Evolutionary conservation across 1,140 invertebrate genomes (phyloP).

Genomic region (Listronotus oregonensis): DNA sequence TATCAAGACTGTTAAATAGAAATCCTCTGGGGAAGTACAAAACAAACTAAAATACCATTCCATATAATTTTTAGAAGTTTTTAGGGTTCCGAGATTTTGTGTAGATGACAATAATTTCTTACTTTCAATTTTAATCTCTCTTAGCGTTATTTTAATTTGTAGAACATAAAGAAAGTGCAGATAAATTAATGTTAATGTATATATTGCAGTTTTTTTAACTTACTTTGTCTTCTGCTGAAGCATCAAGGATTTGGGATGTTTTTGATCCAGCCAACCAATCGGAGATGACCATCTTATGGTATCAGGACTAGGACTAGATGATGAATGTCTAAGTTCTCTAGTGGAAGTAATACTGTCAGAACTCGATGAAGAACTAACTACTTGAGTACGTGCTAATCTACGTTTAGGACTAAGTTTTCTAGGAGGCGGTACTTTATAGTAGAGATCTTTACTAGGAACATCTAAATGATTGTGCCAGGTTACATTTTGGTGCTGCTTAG

Average conservation of each 20-base stretch:
- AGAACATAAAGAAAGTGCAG: too few species aligned
- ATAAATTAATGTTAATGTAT: too few species aligned
- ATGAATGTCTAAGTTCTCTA: slow-evolving; percentile 49
- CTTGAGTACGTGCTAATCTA: slow-evolving; percentile 54
- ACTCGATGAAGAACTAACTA: slow-evolving; percentile 59
- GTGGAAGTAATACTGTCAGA: slow-evolving; percentile 60
- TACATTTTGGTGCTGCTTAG: slow-evolving; percentile 57
- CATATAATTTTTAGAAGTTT: too few species aligned
- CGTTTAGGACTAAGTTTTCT: slow-evolving; percentile 60
- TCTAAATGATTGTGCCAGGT: slow-evolving; percentile 57
- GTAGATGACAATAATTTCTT: too few species aligned
- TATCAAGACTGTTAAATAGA: too few species aligned
- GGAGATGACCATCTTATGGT: slow-evolving; percentile 52
- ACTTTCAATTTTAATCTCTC: too few species aligned
- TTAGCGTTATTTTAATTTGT: too few species aligned
- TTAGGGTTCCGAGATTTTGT: too few species aligned
- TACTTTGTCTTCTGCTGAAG: slow-evolving; percentile 56
- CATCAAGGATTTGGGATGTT: slow-evolving; percentile 46
- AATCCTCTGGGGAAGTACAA: too few species aligned
- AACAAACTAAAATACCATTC: too few species aligned
- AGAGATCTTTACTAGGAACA: slow-evolving; percentile 46
- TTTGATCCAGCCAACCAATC: slow-evolving; percentile 46
- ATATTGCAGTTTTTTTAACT: slow-evolving; percentile 25
- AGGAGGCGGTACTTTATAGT: slow-evolving; percentile 49
- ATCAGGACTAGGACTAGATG: slow-evolving; percentile 53